These are phyloP conservation scores for Anastrepha obliqua DNA, from an alignment of 1,140 invertebrate species.

Conservation along the genomic window DNA sequence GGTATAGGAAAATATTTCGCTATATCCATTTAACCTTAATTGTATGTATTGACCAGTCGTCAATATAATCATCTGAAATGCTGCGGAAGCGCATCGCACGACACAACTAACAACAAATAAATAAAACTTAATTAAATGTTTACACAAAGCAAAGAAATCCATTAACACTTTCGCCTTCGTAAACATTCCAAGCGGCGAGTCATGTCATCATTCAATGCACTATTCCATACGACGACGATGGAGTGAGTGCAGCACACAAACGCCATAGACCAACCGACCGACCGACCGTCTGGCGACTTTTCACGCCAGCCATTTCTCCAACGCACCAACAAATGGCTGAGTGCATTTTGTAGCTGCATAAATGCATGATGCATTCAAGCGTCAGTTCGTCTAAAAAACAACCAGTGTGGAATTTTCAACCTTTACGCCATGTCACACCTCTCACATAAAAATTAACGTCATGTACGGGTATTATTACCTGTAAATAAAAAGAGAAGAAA, in stretches of 20 bases:
- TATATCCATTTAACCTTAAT: too few relatives aligned
- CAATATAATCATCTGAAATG: conserved; percentile 24
- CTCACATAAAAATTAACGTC: not conserved
- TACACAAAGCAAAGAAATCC: conserved; percentile 42
- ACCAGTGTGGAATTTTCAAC: conserved; percentile 29
- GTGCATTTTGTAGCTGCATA: not conserved
- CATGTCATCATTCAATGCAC: not conserved
- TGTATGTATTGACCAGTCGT: not conserved
- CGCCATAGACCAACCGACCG: not conserved
- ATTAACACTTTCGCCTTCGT: conserved; percentile 52
- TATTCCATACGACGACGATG: too few relatives aligned
- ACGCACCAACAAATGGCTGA: not conserved
- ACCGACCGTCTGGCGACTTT: not conserved
- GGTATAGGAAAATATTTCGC: too few relatives aligned
- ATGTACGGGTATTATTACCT: conserved; percentile 10
- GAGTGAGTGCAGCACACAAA: not conserved
- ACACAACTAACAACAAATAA: conserved; percentile 8
- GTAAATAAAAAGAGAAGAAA: conserved; percentile 6
- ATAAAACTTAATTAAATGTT: conserved; percentile 46
- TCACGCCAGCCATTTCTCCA: not conserved
- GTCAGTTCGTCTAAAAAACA: not conserved
- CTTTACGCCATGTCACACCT: conserved; percentile 24
- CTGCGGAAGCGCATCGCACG: conserved; percentile 11
- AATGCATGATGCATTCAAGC: not conserved
- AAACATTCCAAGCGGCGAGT: not conserved